Evolutionary conservation across 2,888 invertebrate species (phyloP).

Genomic region (Furcula furcula): DNA sequence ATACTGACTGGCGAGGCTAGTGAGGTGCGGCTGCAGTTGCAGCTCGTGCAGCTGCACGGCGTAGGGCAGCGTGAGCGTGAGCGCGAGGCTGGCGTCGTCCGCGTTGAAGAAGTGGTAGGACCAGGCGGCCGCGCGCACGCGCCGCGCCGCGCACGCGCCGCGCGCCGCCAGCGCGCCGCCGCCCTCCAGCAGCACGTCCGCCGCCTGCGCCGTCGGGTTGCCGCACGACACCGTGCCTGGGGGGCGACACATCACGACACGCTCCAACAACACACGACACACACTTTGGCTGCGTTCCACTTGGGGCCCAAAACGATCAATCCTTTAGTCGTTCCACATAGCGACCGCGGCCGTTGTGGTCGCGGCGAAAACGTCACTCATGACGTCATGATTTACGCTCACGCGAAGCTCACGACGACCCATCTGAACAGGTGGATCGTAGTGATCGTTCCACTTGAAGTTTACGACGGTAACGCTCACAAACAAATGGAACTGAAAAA

Average conservation of each 20-base stretch:
- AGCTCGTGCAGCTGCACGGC: constrained; percentile 94
- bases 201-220: constrained; percentile 93
- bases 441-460: no score
- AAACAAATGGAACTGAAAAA: no score
- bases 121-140: constrained; percentile 96
- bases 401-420: no score
- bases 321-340: no score
- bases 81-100: constrained; percentile 92
- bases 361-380: no score
- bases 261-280: neutral
- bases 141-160: constrained; percentile 87
- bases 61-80: constrained; percentile 93
- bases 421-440: no score
- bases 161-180: constrained; percentile 75
- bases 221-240: constrained; percentile 87
- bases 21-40: constrained; percentile 92
- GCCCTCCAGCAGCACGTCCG: constrained; percentile 92
- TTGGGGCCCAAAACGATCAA: no score
- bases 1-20: constrained; percentile 87
- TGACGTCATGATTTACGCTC: no score
- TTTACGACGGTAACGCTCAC: no score
- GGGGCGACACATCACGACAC: neutral
- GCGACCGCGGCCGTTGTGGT: no score
- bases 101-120: constrained; percentile 96
- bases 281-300: no score